Evolutionary conservation across 2,888 invertebrate genomes (phyloP).

Genomic region (Troglohyphantes excavatus): DNA sequence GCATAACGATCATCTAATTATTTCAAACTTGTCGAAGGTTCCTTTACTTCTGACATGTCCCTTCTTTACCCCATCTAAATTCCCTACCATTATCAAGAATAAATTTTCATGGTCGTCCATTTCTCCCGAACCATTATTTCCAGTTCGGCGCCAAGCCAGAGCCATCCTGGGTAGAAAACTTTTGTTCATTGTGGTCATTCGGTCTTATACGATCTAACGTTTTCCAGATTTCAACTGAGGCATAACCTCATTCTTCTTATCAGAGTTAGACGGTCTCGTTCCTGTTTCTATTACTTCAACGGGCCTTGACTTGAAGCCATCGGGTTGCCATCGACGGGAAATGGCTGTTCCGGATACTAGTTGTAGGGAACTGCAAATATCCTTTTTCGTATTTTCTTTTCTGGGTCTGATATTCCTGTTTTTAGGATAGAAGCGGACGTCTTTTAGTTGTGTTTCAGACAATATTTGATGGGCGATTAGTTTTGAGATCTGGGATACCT

Average conservation of each 20-base stretch:
- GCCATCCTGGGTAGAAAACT: constrained; percentile 16
- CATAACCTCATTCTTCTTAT: constrained; percentile 44
- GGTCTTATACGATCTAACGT: not conserved
- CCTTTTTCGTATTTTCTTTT: constrained; percentile 35
- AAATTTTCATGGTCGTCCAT: constrained; percentile 8
- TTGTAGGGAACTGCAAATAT: constrained; percentile 27
- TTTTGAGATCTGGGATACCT: not conserved
- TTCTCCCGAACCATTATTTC: constrained; percentile 19
- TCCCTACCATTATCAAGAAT: constrained; percentile 8
- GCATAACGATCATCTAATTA: not conserved
- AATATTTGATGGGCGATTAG: not conserved
- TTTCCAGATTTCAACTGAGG: constrained; percentile 34
- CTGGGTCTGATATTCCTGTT: not conserved
- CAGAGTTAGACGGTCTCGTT: constrained; percentile 43
- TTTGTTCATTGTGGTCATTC: constrained; percentile 38
- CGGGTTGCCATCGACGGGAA: constrained; percentile 32
- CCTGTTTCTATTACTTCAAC: constrained; percentile 38
- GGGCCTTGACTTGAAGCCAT: constrained; percentile 1
- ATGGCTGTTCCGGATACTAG: constrained; percentile 57
- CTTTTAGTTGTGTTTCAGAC: not conserved
- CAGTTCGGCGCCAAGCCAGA: constrained; percentile 20
- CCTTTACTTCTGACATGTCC: not conserved
- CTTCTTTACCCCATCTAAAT: no score
- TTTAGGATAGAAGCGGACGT: not conserved
- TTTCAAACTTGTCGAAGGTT: not conserved